Evolutionary conservation across 2,113 vertebrate genomes (phyloP).

Genomic region (Oriolus oriolus): DNA sequence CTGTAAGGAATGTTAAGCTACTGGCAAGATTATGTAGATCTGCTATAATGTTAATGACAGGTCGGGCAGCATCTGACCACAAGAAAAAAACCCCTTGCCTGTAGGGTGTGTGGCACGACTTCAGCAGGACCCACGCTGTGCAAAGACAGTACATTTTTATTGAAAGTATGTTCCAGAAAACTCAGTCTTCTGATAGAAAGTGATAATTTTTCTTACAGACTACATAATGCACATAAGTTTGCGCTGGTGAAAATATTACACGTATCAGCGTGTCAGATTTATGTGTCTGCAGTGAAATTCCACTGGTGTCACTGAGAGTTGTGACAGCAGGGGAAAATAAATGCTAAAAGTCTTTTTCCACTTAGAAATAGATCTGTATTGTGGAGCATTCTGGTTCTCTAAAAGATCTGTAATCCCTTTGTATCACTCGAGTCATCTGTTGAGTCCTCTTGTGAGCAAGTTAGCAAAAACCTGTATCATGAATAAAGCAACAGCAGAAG

Average conservation of each 20-base stretch:
- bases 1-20: neutral
- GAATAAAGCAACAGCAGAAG: neutral
- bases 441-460: neutral
- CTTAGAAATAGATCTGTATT: neutral
- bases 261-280: fast-evolving
- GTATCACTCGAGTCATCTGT: neutral
- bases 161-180: neutral
- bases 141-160: neutral
- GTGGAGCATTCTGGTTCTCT: neutral
- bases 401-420: neutral
- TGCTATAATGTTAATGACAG: neutral
- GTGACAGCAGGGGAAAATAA: neutral
- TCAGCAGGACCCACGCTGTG: neutral
- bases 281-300: neutral
- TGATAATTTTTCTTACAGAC: neutral
- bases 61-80: neutral
- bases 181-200: neutral
- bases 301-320: neutral
- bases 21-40: neutral
- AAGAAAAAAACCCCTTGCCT: neutral
- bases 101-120: neutral
- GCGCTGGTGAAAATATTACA: neutral
- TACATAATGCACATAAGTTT: neutral
- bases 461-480: neutral
- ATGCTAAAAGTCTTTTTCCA: neutral